Evolutionary conservation across 2,113 vertebrate genomes (phyloP), one percentile per base, ranked within the genome.

Genomic region (Halichoerus grypus): DNA sequence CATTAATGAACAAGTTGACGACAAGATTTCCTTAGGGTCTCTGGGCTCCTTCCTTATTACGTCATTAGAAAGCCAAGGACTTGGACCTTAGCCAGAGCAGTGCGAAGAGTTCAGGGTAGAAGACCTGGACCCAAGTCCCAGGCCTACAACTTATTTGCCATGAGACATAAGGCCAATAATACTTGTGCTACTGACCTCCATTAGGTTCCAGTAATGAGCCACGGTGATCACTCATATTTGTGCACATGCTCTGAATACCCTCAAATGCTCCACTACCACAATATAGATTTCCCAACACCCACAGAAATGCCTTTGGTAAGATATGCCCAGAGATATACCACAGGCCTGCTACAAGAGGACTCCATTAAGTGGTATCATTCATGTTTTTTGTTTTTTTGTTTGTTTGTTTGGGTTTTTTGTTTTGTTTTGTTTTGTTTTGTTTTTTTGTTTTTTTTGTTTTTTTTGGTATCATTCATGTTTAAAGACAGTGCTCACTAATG

Each of bases 401-500:
- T 36, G 36, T 36, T 36, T 36, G 36, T 36, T 36, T 36, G 36
- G 36, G 36, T 36, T 36, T 36, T 36, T 36, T 36, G 36, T 36
- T 36, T 36, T 36, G 36, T 36, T 36, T 36, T 36, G 36, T 36
- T 36, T 36, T 36, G 36, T 36, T 36, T 36, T 36, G 36, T 36
- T 36, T 36, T 36, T 36, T 36, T 36, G 36, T 36, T 36, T 36
- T 36, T 36, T 36, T 36, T 36, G 36, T 36, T 36, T 36, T 36
- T 36, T 36, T 36, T 26, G 5, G 6, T 67, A 4, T 49, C 80
- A 9, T 59, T 84, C 33, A 14, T 53, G 77, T 59, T 90, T 94
- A 72, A 95, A 96, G 72, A n/a, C 9, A n/a, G 28, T 71, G 42
- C 24, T 81, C 74, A 79, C n/a, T 92, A 83, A 90, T 63, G 33